Base-by-base conservation (phyloP, 2,888 invertebrate species). In the Eristalinus sepulchralis region DNA sequence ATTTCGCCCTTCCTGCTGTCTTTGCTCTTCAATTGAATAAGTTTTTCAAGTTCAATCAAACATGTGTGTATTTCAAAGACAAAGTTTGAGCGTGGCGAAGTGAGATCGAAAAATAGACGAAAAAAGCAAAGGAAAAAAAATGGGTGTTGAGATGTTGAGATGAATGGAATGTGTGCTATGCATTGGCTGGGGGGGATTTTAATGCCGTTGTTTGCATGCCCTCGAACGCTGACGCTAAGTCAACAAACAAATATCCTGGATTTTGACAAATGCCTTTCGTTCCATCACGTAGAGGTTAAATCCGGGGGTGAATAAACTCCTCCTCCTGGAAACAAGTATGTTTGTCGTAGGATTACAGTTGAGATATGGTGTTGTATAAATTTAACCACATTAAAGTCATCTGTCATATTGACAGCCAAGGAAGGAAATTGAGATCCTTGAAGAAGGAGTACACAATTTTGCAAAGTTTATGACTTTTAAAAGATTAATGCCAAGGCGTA, bases 261-360 rank as follows among this genome's bases (percentile, higher is more conserved):
- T 85, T 82, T 77, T 70, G 68, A 77, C 73, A 81, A 73, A 85
- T 82, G 81, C 55, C 68, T 64, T 85, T 36, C 47, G 73, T 78
- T 73, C 66, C 53, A 24, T 57, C 68, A 77, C 31, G 39, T 59
- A 60, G 34, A 77, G 36, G 60, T 66, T 66, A 59, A 64, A 10
- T 63, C 31, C 60, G 55, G 22, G 67, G 39, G 13, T 57, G 36
- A 72, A 66, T 64, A 53, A 4, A 64, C 59, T 62, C 20, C 27
- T 36, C 22, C 39, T n/a, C n/a, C n/a, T n/a, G 34, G 55, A 53
- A 63, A 67, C 22, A 20, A 57, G 39, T 22, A 72, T 47, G 27
- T 17, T 47, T 70, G 63, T 68, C 10, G 22, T 24, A 75, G 80
- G 63, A 77, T 85, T 68, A 70, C 53, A 39, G 72, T 33, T 81